phyloP scores from a whole-genome alignment of 2,113 vertebrate species.

The Picathartes gymnocephalus region DNA sequence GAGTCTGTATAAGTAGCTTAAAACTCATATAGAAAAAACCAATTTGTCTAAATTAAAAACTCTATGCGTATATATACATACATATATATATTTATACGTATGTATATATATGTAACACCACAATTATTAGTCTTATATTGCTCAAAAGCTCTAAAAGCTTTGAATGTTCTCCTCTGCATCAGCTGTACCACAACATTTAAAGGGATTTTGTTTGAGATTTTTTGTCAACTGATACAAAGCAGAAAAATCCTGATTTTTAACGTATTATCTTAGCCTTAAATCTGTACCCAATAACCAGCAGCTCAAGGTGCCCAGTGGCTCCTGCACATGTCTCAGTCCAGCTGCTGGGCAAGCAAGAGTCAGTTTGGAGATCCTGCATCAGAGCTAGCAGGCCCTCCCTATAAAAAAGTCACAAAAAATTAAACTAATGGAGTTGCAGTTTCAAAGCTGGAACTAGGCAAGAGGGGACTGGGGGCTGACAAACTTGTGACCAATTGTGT shows the following conservation, averaged over 20 bases:
- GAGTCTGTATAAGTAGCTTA: not conserved
- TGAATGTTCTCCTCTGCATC: not conserved
- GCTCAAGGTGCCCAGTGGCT: not conserved
- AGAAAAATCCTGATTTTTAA: not conserved
- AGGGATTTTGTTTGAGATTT: not conserved
- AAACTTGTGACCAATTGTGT: fast-evolving
- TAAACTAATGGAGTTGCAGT: not conserved
- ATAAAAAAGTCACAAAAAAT: not conserved
- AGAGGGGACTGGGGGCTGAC: not conserved
- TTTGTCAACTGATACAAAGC: not conserved
- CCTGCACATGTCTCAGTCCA: not conserved
- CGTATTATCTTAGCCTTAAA: not conserved
- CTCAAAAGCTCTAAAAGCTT: not conserved
- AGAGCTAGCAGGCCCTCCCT: fast-evolving
- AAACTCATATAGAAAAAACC: not conserved
- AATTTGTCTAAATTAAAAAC: not conserved
- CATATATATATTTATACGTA: too few species aligned
- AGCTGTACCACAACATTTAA: not conserved
- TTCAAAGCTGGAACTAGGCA: not conserved
- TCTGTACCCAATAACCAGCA: not conserved
- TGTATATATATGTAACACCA: not conserved
- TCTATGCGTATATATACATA: not conserved
- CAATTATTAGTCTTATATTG: not conserved
- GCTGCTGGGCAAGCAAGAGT: not conserved
- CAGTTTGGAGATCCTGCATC: not conserved